Percentiles rank a stretch among this genome's conserved stretches.
Conservation (phyloP, 2,113 vertebrate genomes). For the Pristiophorus japonicus region DNA sequence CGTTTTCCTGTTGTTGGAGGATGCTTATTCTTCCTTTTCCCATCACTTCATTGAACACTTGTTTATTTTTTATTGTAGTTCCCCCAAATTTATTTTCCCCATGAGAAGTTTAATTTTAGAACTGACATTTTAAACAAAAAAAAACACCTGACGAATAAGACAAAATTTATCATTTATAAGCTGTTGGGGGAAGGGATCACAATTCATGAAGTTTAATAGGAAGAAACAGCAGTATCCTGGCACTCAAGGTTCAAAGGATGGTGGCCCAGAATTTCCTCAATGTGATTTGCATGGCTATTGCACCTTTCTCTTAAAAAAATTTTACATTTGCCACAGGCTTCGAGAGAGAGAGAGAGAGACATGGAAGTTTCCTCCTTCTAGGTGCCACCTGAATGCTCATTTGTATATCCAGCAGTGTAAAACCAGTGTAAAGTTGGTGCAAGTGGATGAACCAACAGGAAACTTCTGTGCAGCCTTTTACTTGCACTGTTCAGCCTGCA, state of each 20-base stretch:
- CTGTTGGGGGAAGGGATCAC: not conserved
- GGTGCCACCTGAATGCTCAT: not conserved
- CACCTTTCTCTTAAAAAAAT: too few relatives aligned
- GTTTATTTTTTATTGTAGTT: not conserved
- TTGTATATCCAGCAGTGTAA: not conserved
- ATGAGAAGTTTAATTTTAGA: not conserved
- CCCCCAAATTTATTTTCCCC: not conserved
- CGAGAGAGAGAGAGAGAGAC: not conserved
- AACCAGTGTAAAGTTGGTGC: not conserved
- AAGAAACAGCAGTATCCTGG: not conserved
- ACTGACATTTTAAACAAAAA: not conserved
- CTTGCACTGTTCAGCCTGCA: too few relatives aligned
- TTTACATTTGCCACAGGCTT: not conserved
- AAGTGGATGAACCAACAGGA: not conserved
- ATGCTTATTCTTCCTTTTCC: not conserved
- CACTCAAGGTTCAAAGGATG: not conserved
- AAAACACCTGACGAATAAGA: not conserved
- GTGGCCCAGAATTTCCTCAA: not conserved
- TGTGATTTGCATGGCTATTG: not conserved
- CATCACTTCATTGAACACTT: not conserved
- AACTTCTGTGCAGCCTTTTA: too few relatives aligned
- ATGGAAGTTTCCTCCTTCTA: not conserved
- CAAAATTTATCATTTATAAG: too few relatives aligned
- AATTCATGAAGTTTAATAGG: not conserved
- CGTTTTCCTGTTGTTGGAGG: too few relatives aligned